Conservation (phyloP, 2,797 vertebrate species). For the Synanceia verrucosa region DNA sequence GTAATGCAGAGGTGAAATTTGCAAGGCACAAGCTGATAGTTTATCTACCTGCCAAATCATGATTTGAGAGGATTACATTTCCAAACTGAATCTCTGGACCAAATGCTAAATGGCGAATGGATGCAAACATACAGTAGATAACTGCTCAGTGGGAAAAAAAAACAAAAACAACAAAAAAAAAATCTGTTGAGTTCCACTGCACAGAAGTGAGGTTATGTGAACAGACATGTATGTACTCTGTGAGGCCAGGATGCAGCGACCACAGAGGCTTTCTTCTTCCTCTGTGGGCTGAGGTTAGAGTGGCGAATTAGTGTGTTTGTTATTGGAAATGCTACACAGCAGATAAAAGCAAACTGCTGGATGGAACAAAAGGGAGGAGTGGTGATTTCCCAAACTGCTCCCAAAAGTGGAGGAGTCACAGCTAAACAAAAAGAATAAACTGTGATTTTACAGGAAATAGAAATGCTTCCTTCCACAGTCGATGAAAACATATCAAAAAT, state of each 20-base stretch:
- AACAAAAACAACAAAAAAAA: slow-evolving; percentile 39
- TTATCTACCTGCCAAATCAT: neutral
- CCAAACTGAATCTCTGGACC: neutral
- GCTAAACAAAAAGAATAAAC: slow-evolving; percentile 19
- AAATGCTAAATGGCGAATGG: slow-evolving; percentile 13
- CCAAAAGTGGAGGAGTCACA: slow-evolving; percentile 18
- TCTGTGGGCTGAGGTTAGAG: slow-evolving; percentile 48
- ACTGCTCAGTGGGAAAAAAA: neutral
- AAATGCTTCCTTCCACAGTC: slow-evolving; percentile 1
- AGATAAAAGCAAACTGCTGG: slow-evolving; percentile 61
- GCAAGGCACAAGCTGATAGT: neutral
- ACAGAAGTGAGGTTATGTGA: slow-evolving; percentile 73
- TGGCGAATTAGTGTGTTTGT: slow-evolving; percentile 71
- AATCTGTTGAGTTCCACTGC: slow-evolving; percentile 39
- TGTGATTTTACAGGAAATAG: slow-evolving; percentile 12
- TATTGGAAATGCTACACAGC: slow-evolving; percentile 54
- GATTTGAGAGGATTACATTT: neutral
- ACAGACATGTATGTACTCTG: slow-evolving; percentile 50
- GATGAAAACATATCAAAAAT: slow-evolving; percentile 11
- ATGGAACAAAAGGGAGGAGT: slow-evolving; percentile 30
- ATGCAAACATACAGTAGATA: slow-evolving; percentile 22
- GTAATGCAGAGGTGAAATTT: slow-evolving; percentile 14
- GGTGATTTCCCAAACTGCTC: slow-evolving; percentile 41
- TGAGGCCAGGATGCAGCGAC: slow-evolving; percentile 48
- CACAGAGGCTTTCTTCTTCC: slow-evolving; percentile 59